A percentile compares a stretch with the other conserved stretches of the same genome.
Conservation (phyloP, 2,797 vertebrate genomes). For the Tarsius wallacei region DNA sequence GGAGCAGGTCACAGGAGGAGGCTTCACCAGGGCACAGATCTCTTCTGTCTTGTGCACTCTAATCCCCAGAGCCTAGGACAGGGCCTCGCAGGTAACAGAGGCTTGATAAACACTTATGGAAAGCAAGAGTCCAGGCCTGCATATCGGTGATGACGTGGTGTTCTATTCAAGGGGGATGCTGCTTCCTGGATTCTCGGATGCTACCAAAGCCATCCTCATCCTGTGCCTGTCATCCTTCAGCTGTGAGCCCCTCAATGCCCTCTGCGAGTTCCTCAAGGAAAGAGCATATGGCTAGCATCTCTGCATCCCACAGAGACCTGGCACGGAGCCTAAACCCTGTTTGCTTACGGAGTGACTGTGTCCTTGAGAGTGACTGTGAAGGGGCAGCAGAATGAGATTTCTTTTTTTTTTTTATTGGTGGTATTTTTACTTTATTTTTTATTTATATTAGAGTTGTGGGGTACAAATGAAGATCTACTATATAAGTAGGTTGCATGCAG, state of each 20-base stretch:
- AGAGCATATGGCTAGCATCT: not conserved
- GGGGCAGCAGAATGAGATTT: not conserved
- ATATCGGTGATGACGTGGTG: not conserved
- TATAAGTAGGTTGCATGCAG: too few relatives aligned
- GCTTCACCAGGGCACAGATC: not conserved
- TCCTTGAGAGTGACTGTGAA: not conserved
- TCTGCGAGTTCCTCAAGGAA: not conserved
- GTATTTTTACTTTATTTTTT: too few relatives aligned
- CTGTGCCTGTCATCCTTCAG: not conserved
- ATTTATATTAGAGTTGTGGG: too few relatives aligned
- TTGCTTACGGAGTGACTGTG: not conserved
- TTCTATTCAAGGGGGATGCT: not conserved
- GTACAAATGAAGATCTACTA: too few relatives aligned
- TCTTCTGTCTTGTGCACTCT: not conserved
- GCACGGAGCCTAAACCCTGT: not conserved
- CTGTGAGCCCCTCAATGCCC: not conserved
- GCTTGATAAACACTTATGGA: not conserved
- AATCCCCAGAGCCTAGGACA: not conserved
- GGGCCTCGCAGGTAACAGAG: not conserved
- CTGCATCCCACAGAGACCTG: not conserved
- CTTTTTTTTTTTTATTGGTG: too few relatives aligned
- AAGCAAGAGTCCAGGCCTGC: not conserved
- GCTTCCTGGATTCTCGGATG: not conserved
- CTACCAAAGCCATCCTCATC: fast-evolving
- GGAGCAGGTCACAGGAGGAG: not conserved